Conservation (phyloP, 2,888 invertebrate species). For the Lithodes maja region DNA sequence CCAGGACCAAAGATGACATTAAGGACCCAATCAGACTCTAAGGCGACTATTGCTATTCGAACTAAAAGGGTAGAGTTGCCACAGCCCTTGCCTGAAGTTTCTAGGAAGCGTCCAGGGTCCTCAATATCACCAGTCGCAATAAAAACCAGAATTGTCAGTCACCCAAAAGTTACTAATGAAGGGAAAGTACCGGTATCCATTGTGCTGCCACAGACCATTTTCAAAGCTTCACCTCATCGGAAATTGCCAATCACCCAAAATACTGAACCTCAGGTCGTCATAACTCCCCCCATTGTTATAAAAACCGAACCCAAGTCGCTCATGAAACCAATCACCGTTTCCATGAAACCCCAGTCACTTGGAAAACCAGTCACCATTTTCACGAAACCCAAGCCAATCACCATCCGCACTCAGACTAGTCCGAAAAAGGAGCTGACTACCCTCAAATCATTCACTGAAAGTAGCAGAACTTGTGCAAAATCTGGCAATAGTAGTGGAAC, state of each 20-base stretch:
- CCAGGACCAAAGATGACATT: not conserved
- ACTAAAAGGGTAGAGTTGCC: not conserved
- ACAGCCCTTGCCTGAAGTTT: not conserved
- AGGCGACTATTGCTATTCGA: not conserved
- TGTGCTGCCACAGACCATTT: too few species aligned
- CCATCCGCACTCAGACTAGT: not conserved
- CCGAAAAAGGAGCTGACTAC: not conserved
- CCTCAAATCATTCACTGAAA: not conserved
- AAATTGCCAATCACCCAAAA: not conserved
- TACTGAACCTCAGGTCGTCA: not conserved
- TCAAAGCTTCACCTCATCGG: not conserved
- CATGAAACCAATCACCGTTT: not conserved
- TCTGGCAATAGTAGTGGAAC: too few species aligned
- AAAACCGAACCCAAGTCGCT: not conserved
- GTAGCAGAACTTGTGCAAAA: too few species aligned
- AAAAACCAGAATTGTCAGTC: slow-evolving; percentile 2
- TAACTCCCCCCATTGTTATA: not conserved
- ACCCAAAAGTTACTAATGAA: not conserved
- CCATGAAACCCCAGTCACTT: not conserved
- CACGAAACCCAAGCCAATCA: not conserved
- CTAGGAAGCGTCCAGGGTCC: not conserved
- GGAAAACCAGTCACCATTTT: not conserved
- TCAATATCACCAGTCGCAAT: not conserved
- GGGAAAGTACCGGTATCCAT: too few species aligned
- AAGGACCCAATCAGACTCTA: not conserved